These are phyloP conservation scores for Metacarcinus magister DNA, from an alignment of 2,888 invertebrate species.

Conservation along the genomic window DNA sequence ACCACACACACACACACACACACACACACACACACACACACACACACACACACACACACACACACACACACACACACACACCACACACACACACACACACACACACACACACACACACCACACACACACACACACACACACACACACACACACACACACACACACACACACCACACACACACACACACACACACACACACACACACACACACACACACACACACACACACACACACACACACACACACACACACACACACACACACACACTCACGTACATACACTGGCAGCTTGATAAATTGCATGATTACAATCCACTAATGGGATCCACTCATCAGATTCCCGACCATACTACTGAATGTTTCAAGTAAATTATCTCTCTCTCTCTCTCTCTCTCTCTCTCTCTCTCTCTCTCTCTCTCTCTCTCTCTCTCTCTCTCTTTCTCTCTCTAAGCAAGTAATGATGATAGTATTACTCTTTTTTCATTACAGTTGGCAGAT, in stretches of 20 bases:
- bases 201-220: not conserved
- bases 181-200: conserved; percentile 16
- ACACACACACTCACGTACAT: not conserved
- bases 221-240: not conserved
- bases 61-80: not conserved
- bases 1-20: not conserved
- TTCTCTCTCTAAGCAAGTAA: not conserved
- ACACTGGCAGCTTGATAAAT: not conserved
- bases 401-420: conserved; percentile 2
- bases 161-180: conserved; percentile 31
- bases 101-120: too few species aligned
- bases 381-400: conserved; percentile 2
- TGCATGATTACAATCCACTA: not conserved
- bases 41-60: conserved; percentile 22
- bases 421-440: conserved; percentile 2
- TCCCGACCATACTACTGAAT: not conserved
- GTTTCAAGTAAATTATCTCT: not conserved
- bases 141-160: not conserved
- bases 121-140: not conserved
- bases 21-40: conserved; percentile 33
- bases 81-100: too few species aligned
- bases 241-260: too few species aligned
- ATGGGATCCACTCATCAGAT: conserved; percentile 2
- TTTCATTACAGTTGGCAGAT: too few species aligned
- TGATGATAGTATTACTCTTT: too few species aligned